phyloP scores from a whole-genome alignment of 2,113 vertebrate genomes.

The Opisthocomus hoazin region DNA sequence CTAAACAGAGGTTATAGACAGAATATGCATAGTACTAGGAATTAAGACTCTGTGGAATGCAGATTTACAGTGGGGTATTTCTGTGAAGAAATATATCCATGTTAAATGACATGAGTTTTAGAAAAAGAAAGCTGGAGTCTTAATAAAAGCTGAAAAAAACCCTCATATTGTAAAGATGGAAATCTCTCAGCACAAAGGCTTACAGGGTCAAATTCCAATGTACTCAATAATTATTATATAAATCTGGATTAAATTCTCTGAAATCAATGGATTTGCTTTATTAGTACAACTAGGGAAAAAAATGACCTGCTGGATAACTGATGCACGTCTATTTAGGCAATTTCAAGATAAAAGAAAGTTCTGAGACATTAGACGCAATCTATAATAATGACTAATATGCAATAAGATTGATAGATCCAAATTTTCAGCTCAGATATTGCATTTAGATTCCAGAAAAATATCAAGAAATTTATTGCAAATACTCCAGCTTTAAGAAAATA shows the following conservation, averaged over 20 bases:
- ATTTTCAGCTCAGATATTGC: background rate
- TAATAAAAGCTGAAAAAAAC: background rate
- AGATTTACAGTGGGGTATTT: background rate
- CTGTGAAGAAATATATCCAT: background rate
- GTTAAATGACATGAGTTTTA: background rate
- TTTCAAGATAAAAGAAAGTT: background rate
- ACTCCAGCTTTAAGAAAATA: background rate
- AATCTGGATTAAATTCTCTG: background rate
- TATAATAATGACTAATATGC: background rate
- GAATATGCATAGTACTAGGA: background rate
- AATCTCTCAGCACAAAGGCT: background rate
- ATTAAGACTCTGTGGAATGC: background rate
- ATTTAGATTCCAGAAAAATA: background rate
- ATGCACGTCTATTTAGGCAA: background rate
- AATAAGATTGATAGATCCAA: background rate
- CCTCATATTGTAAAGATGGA: background rate
- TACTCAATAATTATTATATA: background rate
- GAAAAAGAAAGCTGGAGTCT: background rate
- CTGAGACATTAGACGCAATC: background rate
- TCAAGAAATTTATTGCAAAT: background rate
- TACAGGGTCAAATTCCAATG: background rate
- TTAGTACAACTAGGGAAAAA: background rate
- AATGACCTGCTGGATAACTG: background rate
- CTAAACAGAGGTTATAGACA: background rate
- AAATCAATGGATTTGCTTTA: background rate